Conservation (phyloP, 1,140 invertebrate species). For the Paraescarpia echinospica region DNA sequence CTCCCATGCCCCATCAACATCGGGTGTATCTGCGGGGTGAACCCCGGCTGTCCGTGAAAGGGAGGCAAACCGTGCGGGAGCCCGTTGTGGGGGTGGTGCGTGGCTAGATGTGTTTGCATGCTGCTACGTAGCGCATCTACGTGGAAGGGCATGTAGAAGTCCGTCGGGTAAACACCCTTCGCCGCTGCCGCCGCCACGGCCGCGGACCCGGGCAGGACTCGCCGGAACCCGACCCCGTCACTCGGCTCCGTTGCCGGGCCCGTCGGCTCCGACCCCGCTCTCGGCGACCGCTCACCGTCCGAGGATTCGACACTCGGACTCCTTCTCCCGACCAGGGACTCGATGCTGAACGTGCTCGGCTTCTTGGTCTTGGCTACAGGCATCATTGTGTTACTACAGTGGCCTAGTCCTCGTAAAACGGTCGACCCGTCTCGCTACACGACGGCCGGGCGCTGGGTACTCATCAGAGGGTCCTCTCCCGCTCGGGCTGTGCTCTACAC, state of each 20-base stretch:
- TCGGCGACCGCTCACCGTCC: not conserved
- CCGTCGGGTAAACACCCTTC: not conserved
- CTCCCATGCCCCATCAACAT: not conserved
- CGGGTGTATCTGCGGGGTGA: not conserved
- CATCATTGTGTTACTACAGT: not conserved
- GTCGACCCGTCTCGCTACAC: not conserved
- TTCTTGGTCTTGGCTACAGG: constrained; percentile 13
- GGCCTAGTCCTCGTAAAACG: not conserved
- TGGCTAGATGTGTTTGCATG: not conserved
- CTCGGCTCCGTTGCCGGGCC: not conserved
- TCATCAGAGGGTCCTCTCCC: not conserved
- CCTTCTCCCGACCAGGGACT: not conserved
- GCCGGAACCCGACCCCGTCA: constrained; percentile 16
- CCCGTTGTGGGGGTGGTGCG: not conserved
- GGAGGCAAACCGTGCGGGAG: not conserved
- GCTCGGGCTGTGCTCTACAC: not conserved
- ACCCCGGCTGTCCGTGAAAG: not conserved
- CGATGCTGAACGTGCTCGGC: constrained; percentile 11
- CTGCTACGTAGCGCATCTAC: not conserved
- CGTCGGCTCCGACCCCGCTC: not conserved
- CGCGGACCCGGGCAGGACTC: not conserved
- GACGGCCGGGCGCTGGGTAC: not conserved
- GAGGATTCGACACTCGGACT: constrained; percentile 6
- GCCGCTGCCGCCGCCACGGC: not conserved
- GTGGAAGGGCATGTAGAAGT: not conserved